Conservation (phyloP, 1,140 invertebrate genomes). For the Phocides pigmalion region DNA sequence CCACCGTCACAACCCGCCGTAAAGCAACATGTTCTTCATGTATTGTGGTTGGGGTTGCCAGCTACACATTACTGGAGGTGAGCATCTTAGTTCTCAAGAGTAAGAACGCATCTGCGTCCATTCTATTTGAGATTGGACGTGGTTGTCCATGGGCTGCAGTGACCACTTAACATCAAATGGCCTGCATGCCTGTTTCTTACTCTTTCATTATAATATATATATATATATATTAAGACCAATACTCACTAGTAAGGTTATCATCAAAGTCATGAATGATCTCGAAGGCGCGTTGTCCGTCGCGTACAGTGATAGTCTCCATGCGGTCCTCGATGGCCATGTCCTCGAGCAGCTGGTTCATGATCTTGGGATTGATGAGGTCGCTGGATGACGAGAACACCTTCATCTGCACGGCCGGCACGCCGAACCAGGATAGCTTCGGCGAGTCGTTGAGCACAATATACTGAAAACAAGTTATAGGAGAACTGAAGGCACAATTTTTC, state of each 20-base stretch:
- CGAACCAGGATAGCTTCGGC: constrained; percentile 49
- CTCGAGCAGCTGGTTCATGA: constrained; percentile 57
- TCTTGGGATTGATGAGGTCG: constrained; percentile 43
- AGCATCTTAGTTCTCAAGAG: too few species aligned
- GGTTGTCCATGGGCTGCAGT: too few species aligned
- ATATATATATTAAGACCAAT: background rate
- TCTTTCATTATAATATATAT: too few species aligned
- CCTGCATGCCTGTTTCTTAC: too few species aligned
- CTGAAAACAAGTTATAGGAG: background rate
- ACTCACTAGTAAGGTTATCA: constrained; percentile 89
- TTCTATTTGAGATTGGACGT: too few species aligned
- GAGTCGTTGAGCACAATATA: constrained; percentile 17
- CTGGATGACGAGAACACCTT: constrained; percentile 51
- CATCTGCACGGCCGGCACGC: constrained; percentile 49
- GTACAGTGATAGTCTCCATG: constrained; percentile 85
- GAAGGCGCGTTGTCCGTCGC: constrained; percentile 90
- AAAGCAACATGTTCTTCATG: too few species aligned
- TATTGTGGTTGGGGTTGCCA: too few species aligned
- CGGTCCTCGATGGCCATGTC: constrained; percentile 59
- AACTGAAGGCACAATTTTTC: too few species aligned
- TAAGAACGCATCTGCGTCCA: too few species aligned
- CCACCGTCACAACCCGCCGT: too few species aligned
- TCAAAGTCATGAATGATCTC: constrained; percentile 96
- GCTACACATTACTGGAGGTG: too few species aligned
- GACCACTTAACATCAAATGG: too few species aligned